Percentiles rank a stretch among this genome's conserved stretches.
phyloP scores from a whole-genome alignment of 2,113 vertebrate genomes.

The Benitochromis conjunctus region DNA sequence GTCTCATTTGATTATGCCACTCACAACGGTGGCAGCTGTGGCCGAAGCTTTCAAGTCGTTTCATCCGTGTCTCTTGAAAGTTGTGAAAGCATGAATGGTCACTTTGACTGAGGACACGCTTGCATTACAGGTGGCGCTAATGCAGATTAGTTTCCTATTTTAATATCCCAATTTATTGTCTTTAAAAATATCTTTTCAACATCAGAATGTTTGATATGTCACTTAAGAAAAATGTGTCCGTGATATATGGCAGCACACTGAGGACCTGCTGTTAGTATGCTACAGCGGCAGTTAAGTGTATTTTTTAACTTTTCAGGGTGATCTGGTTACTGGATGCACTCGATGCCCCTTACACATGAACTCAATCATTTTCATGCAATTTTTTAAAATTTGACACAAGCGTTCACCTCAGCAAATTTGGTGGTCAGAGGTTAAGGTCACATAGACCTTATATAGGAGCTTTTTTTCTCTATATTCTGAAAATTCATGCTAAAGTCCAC shows the following conservation, averaged over 20 bases:
- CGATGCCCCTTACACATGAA: neutral
- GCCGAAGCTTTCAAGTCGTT: neutral
- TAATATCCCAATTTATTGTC: neutral
- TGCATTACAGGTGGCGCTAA: neutral
- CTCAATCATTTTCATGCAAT: neutral
- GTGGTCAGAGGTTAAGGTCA: neutral
- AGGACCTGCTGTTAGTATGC: neutral
- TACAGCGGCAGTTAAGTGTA: neutral
- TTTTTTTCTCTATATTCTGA: neutral
- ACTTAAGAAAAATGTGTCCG: neutral
- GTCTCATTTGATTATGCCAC: neutral
- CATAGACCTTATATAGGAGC: neutral
- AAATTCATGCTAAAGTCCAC: neutral
- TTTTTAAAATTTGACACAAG: neutral
- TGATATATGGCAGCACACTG: neutral
- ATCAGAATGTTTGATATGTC: neutral
- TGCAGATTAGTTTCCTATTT: neutral
- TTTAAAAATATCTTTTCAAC: neutral
- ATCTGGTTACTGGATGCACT: neutral
- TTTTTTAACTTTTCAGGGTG: neutral
- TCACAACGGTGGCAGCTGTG: accelerated
- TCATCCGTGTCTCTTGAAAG: neutral
- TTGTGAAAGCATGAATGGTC: neutral
- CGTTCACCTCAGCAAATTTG: neutral
- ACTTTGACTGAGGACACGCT: neutral